Base-by-base conservation (phyloP, 1,140 invertebrate genomes). In the Heliothis virescens region DNA sequence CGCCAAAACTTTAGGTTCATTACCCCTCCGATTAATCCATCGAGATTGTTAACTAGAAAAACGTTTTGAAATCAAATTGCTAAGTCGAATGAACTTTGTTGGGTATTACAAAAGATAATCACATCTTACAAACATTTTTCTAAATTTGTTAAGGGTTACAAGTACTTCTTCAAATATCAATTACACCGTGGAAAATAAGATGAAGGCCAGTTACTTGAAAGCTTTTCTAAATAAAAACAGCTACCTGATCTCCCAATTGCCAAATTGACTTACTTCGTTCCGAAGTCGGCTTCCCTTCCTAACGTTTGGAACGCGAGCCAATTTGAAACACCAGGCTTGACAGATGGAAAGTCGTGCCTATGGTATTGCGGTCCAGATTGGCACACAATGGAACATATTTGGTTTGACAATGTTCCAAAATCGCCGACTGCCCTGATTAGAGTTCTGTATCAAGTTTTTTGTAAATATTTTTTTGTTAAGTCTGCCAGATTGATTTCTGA, bases 381-480 rank as follows among this genome's bases (percentile, higher is more conserved):
- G 75, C 75, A 69, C 53, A 78, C 75, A 78, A 78, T 78, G 52
- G 75, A 69, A 53, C 62, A 67, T 52, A 78, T 78, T 78, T 67
- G 63, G 60, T 78, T 78, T 78, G 75, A 78, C 75, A 57, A 78
- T 47, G 75, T 67, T 67, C 75, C 75, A 69, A 78, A 69, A 57
- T 69, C 41, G 75, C 52, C 18, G 16, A 47, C n/a, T 69, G 52
- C 50, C 16, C 48, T 76, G 63, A 78, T 78, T 78, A 77, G 48
- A 52, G 59, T 10, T 16, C 41, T 48, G 47, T 53, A 67, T 63
- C 47, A 78, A 78, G 63, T 29, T 48, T 57, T 55, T 69, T 16
- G 69, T 69, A 52, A 3, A 10, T 50, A 9, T 59, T 21, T 15
- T 7, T 34, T 2, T 4, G 10, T 16, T n/a, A 15, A n/a, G 13